phyloP scores from a whole-genome alignment of 1,140 invertebrate species.

The Archivesica marissinica region DNA sequence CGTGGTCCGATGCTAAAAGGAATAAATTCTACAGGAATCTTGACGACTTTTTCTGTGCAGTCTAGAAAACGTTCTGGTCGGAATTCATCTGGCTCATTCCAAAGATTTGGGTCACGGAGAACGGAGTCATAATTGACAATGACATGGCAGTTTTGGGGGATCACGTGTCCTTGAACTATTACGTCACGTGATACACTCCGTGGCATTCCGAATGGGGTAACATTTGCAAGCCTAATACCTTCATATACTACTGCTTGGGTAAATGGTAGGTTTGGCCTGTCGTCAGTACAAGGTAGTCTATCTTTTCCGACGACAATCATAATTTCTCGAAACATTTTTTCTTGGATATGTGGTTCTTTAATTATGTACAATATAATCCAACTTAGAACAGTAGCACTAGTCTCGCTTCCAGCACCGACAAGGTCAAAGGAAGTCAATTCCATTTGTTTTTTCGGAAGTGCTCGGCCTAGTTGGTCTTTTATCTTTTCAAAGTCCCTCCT shows the following conservation, averaged over 20 bases:
- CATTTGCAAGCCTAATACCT: constrained; percentile 45
- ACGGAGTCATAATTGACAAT: constrained; percentile 74
- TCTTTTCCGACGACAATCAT: constrained; percentile 84
- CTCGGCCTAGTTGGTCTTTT: neutral
- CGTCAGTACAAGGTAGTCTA: constrained; percentile 25
- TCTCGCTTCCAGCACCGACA: constrained; percentile 95
- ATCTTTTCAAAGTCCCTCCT: neutral
- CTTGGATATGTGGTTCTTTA: constrained; percentile 89
- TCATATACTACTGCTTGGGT: constrained; percentile 66
- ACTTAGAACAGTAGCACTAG: constrained; percentile 91
- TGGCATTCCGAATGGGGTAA: constrained; percentile 76
- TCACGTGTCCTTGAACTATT: constrained; percentile 72
- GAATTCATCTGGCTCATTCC: constrained; percentile 89
- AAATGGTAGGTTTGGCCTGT: constrained; percentile 55
- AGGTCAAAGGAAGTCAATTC: constrained; percentile 86
- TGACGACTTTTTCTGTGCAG: neutral
- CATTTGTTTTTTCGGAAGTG: constrained; percentile 55
- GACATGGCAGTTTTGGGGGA: constrained; percentile 73
- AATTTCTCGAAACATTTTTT: constrained; percentile 93
- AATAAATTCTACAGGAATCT: constrained; percentile 53
- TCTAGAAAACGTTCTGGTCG: constrained; percentile 86
- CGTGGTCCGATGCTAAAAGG: constrained; percentile 60
- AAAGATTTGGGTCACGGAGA: constrained; percentile 81
- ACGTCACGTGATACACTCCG: constrained; percentile 72
- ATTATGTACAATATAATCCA: constrained; percentile 96